phyloP scores from a whole-genome alignment of 1,140 invertebrate genomes.

The Bemisia tabaci region DNA sequence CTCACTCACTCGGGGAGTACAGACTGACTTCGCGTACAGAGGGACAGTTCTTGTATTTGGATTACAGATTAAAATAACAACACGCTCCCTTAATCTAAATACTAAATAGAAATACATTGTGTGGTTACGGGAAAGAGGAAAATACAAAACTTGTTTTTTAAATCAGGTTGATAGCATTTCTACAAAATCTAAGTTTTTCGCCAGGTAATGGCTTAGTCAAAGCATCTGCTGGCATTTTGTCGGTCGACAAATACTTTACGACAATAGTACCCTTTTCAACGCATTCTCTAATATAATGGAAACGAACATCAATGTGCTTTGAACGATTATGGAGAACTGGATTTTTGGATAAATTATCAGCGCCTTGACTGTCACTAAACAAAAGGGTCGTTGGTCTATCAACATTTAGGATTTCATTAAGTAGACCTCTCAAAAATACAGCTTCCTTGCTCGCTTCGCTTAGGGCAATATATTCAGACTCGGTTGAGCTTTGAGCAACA shows the following conservation, averaged over 20 bases:
- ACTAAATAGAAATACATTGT: too few relatives aligned
- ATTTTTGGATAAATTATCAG: constrained; percentile 29
- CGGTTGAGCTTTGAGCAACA: constrained; percentile 9
- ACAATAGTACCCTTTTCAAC: constrained; percentile 1
- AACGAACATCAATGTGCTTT: constrained; percentile 28
- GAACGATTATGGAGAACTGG: constrained; percentile 25
- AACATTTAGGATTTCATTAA: constrained; percentile 5
- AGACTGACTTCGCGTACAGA: too few relatives aligned
- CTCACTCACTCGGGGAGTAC: too few relatives aligned
- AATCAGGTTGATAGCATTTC: too few relatives aligned
- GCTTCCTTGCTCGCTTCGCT: constrained; percentile 5
- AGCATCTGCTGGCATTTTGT: constrained; percentile 9
- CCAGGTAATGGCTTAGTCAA: constrained; percentile 12
- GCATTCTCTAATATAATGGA: constrained; percentile 23
- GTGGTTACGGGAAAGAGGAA: too few relatives aligned
- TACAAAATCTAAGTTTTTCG: too few relatives aligned
- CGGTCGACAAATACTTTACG: constrained; percentile 3
- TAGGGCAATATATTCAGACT: constrained; percentile 17
- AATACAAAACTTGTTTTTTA: too few relatives aligned
- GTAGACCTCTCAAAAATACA: constrained; percentile 11
- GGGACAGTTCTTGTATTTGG: too few relatives aligned
- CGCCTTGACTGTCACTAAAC: constrained; percentile 13
- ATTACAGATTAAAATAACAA: too few relatives aligned
- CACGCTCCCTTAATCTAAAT: too few relatives aligned
- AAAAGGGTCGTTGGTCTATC: constrained; percentile 1